These are phyloP conservation scores for Bradypodion pumilum DNA, from an alignment of 2,797 vertebrate genomes.

Conservation along the genomic window DNA sequence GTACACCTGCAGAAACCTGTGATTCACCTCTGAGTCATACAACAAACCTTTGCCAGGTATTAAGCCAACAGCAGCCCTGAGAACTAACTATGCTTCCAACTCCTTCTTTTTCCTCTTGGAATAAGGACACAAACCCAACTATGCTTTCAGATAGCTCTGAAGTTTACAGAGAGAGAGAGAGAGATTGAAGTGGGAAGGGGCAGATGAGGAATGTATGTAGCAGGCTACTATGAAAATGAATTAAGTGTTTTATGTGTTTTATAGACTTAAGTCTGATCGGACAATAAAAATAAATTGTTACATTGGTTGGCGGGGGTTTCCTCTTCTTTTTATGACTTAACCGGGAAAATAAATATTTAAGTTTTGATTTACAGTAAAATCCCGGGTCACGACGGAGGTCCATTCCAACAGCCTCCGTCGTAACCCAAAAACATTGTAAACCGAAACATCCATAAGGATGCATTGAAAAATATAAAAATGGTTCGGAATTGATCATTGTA, in stretches of 20 bases:
- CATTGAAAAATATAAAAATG: no score
- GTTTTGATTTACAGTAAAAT: slow-evolving; percentile 77
- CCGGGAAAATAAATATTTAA: slow-evolving; percentile 84
- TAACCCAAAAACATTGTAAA: no score
- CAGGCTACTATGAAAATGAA: slow-evolving; percentile 77
- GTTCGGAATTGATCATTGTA: no score
- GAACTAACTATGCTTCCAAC: slow-evolving; percentile 70
- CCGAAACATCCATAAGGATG: no score
- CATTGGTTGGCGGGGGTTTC: slow-evolving; percentile 54
- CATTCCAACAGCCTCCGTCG: no score
- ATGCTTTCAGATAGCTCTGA: slow-evolving; percentile 76
- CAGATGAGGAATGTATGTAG: slow-evolving; percentile 51
- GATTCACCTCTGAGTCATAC: slow-evolving; percentile 84
- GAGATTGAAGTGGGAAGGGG: not conserved
- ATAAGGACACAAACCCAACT: slow-evolving; percentile 73
- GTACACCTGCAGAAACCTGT: slow-evolving; percentile 82
- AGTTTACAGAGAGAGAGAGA: slow-evolving; percentile 66
- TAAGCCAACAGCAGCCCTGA: slow-evolving; percentile 66
- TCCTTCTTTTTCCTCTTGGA: slow-evolving; percentile 69
- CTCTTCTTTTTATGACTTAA: slow-evolving; percentile 65
- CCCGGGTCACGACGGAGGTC: no score
- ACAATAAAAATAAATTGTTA: slow-evolving; percentile 76
- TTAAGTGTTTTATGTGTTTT: slow-evolving; percentile 79
- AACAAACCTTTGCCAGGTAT: slow-evolving; percentile 73
- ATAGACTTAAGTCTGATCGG: slow-evolving; percentile 74